phyloP scores from a whole-genome alignment of 2,113 vertebrate genomes.

The Phasianus colchicus region DNA sequence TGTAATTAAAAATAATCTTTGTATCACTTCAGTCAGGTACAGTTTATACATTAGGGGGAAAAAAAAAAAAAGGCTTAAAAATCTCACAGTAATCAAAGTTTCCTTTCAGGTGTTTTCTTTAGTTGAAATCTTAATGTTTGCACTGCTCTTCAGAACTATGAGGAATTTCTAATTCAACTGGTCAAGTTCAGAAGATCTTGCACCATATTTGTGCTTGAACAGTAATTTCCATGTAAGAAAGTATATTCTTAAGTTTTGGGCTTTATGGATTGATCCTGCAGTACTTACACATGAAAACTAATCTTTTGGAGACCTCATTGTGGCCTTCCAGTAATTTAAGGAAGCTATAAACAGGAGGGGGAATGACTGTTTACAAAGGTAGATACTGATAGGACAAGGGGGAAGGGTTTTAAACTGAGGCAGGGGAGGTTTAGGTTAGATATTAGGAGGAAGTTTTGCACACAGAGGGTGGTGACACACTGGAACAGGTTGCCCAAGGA shows the following conservation, averaged over 20 bases:
- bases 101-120: background rate
- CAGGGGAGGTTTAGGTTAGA: no score
- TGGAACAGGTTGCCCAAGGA: no score
- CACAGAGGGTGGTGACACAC: no score
- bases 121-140: background rate
- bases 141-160: background rate
- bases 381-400: no score
- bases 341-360: no score
- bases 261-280: background rate
- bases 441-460: no score
- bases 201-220: background rate
- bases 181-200: background rate
- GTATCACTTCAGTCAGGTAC: background rate
- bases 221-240: background rate
- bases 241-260: background rate
- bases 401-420: no score
- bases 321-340: no score
- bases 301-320: background rate
- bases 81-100: background rate
- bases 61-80: background rate
- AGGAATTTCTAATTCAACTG: background rate
- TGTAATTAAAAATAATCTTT: background rate
- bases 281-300: background rate
- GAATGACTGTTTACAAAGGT: no score
- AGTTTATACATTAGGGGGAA: background rate